Conservation (phyloP, 2,797 vertebrate genomes). For the Acanthiza pusilla region DNA sequence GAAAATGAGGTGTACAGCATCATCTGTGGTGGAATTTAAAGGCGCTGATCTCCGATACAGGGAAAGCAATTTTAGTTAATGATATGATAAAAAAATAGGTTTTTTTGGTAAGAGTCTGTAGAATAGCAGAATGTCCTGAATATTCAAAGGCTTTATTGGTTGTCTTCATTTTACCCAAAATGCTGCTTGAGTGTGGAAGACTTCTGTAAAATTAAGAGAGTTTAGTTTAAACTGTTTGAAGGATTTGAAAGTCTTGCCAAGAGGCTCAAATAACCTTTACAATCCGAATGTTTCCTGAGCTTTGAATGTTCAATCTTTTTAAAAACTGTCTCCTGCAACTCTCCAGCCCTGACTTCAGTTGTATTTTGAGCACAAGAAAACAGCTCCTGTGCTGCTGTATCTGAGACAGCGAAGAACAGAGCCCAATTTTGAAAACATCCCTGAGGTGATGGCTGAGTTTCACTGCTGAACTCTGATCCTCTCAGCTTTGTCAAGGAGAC, state of each 20-base stretch:
- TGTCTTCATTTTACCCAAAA: conserved; percentile 24
- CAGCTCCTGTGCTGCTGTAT: neutral
- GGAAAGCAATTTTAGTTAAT: conserved; percentile 1
- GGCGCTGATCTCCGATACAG: neutral
- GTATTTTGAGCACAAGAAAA: neutral
- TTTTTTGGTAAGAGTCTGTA: neutral
- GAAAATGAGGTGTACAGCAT: neutral
- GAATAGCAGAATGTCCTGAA: conserved; percentile 57
- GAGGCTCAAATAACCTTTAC: conserved; percentile 4
- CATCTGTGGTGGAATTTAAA: neutral
- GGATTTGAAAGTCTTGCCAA: conserved; percentile 1
- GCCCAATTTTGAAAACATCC: neutral
- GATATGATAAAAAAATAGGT: neutral
- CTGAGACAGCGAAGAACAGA: neutral
- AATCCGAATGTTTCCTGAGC: neutral
- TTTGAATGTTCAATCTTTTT: neutral
- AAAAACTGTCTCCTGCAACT: neutral
- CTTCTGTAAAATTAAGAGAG: conserved; percentile 2
- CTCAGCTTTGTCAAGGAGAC: conserved; percentile 1
- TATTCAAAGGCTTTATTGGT: conserved; percentile 43
- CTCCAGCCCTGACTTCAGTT: neutral
- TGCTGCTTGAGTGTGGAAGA: neutral
- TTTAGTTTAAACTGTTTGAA: conserved; percentile 2
- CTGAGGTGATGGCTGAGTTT: neutral
- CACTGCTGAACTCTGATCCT: neutral